Conservation (phyloP, 2,113 vertebrate genomes). For the Rissa tridactyla region DNA sequence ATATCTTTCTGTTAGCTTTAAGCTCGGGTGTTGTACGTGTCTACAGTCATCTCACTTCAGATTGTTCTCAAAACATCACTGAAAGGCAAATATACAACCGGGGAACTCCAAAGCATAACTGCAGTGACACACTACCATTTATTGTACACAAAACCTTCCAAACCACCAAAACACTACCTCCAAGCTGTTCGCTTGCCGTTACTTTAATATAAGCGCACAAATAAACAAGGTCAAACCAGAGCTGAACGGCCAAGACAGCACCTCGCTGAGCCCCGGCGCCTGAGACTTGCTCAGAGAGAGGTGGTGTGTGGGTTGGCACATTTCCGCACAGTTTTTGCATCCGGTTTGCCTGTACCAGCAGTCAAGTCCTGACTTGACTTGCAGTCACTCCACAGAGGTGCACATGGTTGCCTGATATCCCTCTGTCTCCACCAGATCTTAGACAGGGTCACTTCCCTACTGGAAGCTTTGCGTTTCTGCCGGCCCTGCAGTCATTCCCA, state of each 20-base stretch:
- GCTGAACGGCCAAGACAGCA: not conserved
- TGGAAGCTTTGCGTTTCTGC: not conserved
- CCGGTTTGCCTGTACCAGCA: not conserved
- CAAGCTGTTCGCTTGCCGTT: not conserved
- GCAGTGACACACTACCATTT: not conserved
- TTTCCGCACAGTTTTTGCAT: not conserved
- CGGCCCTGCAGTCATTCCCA: not conserved
- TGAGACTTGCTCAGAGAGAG: not conserved
- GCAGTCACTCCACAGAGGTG: not conserved
- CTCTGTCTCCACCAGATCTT: not conserved
- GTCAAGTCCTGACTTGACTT: not conserved
- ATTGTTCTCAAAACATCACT: not conserved
- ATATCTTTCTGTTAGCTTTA: constrained; percentile 2
- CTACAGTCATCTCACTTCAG: not conserved
- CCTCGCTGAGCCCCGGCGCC: not conserved
- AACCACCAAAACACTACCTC: not conserved
- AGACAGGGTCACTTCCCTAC: not conserved
- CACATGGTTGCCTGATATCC: not conserved
- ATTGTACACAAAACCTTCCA: not conserved
- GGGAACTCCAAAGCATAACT: not conserved
- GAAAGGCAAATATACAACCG: not conserved
- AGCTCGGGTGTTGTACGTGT: not conserved
- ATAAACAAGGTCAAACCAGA: not conserved
- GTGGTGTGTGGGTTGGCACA: not conserved
- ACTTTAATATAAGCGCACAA: not conserved